These are phyloP conservation scores for Psittacara wagleri DNA, from an alignment of 2,113 vertebrate genomes.

Conservation along the genomic window DNA sequence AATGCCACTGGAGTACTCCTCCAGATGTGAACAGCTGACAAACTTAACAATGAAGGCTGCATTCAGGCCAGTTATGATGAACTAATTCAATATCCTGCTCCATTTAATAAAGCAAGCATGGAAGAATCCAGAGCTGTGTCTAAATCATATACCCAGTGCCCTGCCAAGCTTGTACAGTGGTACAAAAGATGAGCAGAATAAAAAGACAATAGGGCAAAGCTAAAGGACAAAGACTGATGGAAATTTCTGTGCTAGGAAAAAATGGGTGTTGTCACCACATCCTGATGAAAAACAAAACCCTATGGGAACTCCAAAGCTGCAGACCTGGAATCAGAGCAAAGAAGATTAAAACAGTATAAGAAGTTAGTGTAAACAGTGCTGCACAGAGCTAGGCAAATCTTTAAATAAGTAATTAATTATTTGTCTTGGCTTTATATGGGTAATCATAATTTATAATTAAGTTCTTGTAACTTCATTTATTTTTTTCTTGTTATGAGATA, in stretches of 20 bases:
- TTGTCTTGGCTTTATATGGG: not conserved
- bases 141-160: not conserved
- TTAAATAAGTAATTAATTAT: slow-evolving; percentile 26
- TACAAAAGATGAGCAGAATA: not conserved
- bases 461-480: not conserved
- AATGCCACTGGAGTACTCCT: not conserved
- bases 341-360: not conserved
- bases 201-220: not conserved
- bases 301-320: not conserved
- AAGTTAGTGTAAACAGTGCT: not conserved
- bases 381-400: not conserved
- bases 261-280: not conserved
- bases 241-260: not conserved
- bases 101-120: not conserved
- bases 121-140: not conserved
- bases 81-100: slow-evolving; percentile 26
- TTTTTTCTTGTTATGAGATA: not conserved
- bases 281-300: not conserved
- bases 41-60: not conserved
- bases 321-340: not conserved
- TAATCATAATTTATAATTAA: slow-evolving; percentile 21
- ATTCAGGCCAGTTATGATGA: not conserved
- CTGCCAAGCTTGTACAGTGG: not conserved
- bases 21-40: slow-evolving; percentile 11
- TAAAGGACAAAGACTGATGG: not conserved